A percentile compares a stretch with the other conserved stretches of the same genome.
Conservation (phyloP, 2,888 invertebrate genomes). For the Trissonchulus sp. region DNA sequence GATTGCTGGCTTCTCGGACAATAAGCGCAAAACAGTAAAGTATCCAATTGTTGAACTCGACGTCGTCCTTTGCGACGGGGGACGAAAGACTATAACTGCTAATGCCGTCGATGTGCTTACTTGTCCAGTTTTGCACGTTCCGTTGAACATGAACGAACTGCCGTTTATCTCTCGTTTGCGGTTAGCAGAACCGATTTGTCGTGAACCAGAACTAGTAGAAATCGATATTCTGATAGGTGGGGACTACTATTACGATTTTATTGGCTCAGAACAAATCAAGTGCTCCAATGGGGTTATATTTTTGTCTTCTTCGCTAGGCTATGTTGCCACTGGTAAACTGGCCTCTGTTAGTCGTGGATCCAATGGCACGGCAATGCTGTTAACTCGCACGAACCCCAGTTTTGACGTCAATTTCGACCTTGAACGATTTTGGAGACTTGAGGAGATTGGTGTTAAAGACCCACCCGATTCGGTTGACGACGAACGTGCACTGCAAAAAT, state of each 20-base stretch:
- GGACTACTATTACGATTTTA: too few relatives aligned
- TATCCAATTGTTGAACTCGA: slow-evolving; percentile 12
- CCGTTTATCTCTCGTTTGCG: slow-evolving; percentile 7
- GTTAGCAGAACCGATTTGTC: slow-evolving; percentile 12
- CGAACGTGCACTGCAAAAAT: slow-evolving; percentile 7
- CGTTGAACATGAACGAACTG: slow-evolving; percentile 7
- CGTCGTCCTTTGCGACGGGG: slow-evolving; percentile 7
- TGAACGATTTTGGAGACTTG: too few relatives aligned
- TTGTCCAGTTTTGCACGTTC: slow-evolving; percentile 14
- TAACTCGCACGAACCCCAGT: background rate
- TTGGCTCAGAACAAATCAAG: slow-evolving; percentile 16
- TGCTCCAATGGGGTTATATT: slow-evolving; percentile 12
- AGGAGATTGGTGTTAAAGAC: slow-evolving; percentile 15
- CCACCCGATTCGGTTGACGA: slow-evolving; percentile 13
- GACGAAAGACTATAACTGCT: slow-evolving; percentile 3
- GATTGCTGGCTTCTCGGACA: slow-evolving; percentile 2
- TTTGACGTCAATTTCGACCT: slow-evolving; percentile 12
- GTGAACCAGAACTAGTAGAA: background rate
- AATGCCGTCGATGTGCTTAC: slow-evolving; percentile 9
- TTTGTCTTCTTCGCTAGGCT: slow-evolving; percentile 8
- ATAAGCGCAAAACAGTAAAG: slow-evolving; percentile 9
- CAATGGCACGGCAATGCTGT: slow-evolving; percentile 10
- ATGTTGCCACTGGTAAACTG: slow-evolving; percentile 15
- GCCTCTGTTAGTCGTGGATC: background rate
- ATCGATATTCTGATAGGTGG: slow-evolving; percentile 17